Base-by-base conservation (phyloP, 2,113 vertebrate species). In the Ctenomys sociabilis region DNA sequence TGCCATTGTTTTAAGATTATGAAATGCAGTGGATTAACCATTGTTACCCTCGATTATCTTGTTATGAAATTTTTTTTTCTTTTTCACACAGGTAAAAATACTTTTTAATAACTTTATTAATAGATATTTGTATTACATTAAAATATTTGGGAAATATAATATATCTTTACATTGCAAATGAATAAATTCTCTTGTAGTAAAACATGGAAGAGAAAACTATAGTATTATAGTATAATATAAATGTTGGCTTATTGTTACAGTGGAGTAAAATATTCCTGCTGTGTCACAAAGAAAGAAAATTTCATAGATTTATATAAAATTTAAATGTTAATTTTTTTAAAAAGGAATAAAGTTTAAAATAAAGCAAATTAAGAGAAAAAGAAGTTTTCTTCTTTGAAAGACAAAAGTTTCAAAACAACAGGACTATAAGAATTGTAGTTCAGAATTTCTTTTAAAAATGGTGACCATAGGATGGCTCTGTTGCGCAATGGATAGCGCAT, bases 351-450 rank as follows among this genome's bases (percentile, higher is more conserved):
- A 70, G 16, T 94, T 78, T 95, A 91, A 82, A 92, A 73, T 21
- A 92, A 92, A 95, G 2, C 12, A 72, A 85, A 93, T 59, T 68
- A 83, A 85, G 63, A 85, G 94, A 88, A 92, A 32, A 57, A 52
- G 83, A 64, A 17, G 7, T 4, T 68, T 52, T 88, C 45, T 87
- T 82, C 61, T 78, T 80, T 21, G 6, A 64, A 54, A 88, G 45
- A 77, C 19, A 86, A 32, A 75, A 83, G 66, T 80, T 91, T 96
- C 54, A 90, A 13, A 78, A 52, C 54, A 17, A 7, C 83, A 93
- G 30, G 9, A 78, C 83, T 77, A 1, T 43, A 54, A 72, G 7
- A 59, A 1, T 61, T 90, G 30, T 88, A 57, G 5, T 14, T 4
- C 3, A 72, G 17, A 10, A 32, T 90, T 22, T 64, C 11, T 72